Conservation (phyloP, 2,113 vertebrate genomes). For the Gymnobelideus leadbeateri region DNA sequence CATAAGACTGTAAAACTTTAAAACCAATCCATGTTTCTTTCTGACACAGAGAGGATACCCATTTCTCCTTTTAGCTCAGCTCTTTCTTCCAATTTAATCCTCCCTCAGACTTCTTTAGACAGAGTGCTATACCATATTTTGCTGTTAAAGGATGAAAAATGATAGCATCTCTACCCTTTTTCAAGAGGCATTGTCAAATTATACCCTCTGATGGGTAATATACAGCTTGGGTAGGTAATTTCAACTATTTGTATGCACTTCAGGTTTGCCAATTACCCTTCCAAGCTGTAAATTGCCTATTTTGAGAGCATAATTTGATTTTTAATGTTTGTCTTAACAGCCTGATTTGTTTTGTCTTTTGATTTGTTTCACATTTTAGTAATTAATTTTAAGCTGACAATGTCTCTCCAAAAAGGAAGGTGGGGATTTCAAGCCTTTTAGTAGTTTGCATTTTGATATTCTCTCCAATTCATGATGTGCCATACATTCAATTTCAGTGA, state of each 20-base stretch:
- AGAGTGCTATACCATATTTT: conserved; percentile 56
- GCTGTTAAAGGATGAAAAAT: conserved; percentile 74
- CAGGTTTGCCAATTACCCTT: conserved; percentile 79
- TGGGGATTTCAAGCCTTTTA: conserved; percentile 47
- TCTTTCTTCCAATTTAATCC: conserved; percentile 68
- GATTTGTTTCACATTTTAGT: conserved; percentile 80
- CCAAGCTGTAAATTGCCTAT: conserved; percentile 80
- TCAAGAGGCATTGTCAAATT: conserved; percentile 70
- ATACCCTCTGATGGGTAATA: conserved; percentile 70
- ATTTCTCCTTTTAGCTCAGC: conserved; percentile 28
- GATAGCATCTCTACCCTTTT: conserved; percentile 63
- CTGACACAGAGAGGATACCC: conserved; percentile 30
- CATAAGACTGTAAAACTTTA: conserved; percentile 42
- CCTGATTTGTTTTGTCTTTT: conserved; percentile 81
- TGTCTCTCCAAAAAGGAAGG: conserved; percentile 73
- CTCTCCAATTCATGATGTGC: conserved; percentile 55
- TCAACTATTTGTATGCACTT: conserved; percentile 80
- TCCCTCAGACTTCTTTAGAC: conserved; percentile 63
- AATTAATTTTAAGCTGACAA: conserved; percentile 76
- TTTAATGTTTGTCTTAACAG: conserved; percentile 80
- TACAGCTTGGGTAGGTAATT: conserved; percentile 67
- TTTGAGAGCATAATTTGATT: conserved; percentile 80
- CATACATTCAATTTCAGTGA: conserved; percentile 11
- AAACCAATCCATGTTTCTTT: conserved; percentile 35
- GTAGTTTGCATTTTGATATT: conserved; percentile 31